These are phyloP conservation scores for Sebastes reedi DNA, from an alignment of 2,797 vertebrate species.

Conservation along the genomic window DNA sequence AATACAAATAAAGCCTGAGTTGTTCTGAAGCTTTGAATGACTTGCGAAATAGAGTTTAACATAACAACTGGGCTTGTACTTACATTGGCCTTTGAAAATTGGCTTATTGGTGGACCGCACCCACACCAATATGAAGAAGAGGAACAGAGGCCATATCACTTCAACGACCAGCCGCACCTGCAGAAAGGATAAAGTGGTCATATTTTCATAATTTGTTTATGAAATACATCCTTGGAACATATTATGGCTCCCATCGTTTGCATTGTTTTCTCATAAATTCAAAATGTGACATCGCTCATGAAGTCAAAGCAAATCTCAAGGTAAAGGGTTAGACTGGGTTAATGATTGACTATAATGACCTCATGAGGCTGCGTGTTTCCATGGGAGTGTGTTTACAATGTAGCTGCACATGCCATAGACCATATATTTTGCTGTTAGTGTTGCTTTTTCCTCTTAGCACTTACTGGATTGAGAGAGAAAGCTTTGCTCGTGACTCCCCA, in stretches of 20 bases:
- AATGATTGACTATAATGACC: neutral
- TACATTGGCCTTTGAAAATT: constrained; percentile 92
- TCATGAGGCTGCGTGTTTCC: neutral
- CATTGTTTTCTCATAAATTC: neutral
- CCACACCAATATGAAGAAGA: constrained; percentile 94
- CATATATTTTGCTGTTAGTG: constrained; percentile 1
- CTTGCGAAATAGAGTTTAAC: neutral
- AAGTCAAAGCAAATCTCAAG: neutral
- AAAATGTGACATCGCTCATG: neutral
- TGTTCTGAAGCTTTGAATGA: neutral
- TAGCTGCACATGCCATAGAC: neutral
- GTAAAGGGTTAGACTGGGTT: neutral
- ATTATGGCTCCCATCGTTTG: neutral
- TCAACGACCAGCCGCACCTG: constrained; percentile 93
- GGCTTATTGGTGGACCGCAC: constrained; percentile 92
- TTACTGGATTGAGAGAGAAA: constrained; percentile 33
- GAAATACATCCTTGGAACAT: neutral
- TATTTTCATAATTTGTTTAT: constrained; percentile 3
- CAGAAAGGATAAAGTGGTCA: constrained; percentile 22
- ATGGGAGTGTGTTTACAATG: neutral
- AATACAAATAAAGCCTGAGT: neutral
- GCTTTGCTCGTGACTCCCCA: constrained; percentile 18
- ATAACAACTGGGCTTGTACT: constrained; percentile 73
- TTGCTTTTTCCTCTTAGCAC: constrained; percentile 20
- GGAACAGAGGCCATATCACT: constrained; percentile 94